Evolutionary conservation across 1,140 invertebrate genomes (phyloP).

Genomic region (Sitophilus oryzae): DNA sequence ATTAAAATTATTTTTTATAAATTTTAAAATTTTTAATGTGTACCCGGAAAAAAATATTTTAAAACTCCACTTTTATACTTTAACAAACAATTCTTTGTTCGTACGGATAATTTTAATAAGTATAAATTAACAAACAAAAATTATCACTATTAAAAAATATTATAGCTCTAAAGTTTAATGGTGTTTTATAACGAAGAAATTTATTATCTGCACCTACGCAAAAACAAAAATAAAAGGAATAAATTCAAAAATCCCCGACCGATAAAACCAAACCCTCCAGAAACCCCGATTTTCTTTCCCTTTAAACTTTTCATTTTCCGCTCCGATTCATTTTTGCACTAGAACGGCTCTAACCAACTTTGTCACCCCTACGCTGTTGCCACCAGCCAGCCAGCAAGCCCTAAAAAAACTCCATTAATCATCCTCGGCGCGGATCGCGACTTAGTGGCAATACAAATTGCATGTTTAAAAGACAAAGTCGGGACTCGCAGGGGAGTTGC

Average conservation of each 20-base stretch:
- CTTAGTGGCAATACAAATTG: conserved; percentile 16
- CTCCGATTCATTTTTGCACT: not conserved
- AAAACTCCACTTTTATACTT: too few species aligned
- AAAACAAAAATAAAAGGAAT: not conserved
- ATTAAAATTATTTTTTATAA: too few species aligned
- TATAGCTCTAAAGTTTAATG: too few species aligned
- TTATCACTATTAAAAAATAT: too few species aligned
- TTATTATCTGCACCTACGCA: too few species aligned
- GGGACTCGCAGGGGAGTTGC: not conserved
- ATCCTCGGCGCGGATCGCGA: conserved; percentile 12
- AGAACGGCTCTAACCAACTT: not conserved
- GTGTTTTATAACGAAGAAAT: too few species aligned
- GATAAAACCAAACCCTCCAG: not conserved
- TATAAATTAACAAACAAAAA: too few species aligned
- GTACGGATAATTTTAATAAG: too few species aligned
- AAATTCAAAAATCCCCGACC: not conserved
- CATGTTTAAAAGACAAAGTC: conserved; percentile 12
- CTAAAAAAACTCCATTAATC: conserved; percentile 14
- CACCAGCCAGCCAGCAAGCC: too few species aligned
- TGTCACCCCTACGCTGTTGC: not conserved
- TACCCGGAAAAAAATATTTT: too few species aligned
- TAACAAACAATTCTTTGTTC: too few species aligned
- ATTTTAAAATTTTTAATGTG: too few species aligned
- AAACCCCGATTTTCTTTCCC: not conserved
- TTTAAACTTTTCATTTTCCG: conserved; percentile 5